Evolutionary conservation across 2,113 vertebrate genomes (phyloP).

Genomic region (Tamias sibiricus): DNA sequence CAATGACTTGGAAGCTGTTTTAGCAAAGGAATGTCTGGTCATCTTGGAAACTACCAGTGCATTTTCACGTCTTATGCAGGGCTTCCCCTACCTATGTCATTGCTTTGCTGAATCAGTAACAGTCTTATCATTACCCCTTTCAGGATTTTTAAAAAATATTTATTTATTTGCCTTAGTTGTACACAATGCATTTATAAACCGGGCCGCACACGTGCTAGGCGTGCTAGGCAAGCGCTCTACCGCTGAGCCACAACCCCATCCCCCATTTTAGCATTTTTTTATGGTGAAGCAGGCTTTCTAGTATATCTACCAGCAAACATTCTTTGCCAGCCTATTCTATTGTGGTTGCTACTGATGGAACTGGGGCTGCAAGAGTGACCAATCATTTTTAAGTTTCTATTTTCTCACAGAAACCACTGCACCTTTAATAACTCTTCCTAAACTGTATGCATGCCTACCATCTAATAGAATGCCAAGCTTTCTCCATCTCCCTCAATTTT

Average conservation of each 20-base stretch:
- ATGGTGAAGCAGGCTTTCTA: neutral
- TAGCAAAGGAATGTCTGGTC: neutral
- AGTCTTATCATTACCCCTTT: neutral
- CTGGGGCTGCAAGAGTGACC: neutral
- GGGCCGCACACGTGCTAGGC: too few relatives aligned
- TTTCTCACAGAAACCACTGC: neutral
- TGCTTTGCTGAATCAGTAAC: neutral
- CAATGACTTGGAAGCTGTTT: neutral
- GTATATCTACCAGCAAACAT: neutral
- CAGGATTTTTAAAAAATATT: too few relatives aligned
- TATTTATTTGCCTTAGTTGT: too few relatives aligned
- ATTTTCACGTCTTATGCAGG: neutral
- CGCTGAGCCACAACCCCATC: too few relatives aligned
- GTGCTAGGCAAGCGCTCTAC: too few relatives aligned
- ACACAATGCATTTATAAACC: too few relatives aligned
- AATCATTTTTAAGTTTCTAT: neutral
- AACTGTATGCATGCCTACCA: neutral
- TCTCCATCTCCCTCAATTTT: neutral
- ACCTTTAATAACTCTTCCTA: neutral
- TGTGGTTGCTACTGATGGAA: neutral
- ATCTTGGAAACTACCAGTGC: neutral
- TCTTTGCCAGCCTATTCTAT: neutral
- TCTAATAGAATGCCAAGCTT: neutral
- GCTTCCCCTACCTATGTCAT: neutral
- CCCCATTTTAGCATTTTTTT: too few relatives aligned